Percentiles rank a stretch among this genome's conserved stretches.
Evolutionary conservation across 2,888 invertebrate species (phyloP).

Genomic region (Xanthorhoe spadicearia): DNA sequence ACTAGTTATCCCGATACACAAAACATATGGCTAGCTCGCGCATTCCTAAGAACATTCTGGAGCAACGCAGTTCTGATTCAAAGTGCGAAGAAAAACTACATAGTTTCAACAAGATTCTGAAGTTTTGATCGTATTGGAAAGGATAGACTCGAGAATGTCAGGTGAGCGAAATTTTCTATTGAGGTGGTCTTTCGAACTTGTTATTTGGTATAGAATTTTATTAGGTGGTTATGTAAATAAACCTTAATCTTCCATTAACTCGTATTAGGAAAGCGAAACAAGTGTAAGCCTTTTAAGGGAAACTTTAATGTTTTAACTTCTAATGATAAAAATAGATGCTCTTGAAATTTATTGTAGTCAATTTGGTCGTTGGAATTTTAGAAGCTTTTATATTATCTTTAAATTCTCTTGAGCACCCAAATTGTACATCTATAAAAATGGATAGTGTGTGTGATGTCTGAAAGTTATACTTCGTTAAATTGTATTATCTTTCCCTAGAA

Average conservation of each 20-base stretch:
- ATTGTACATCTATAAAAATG: conserved; percentile 2
- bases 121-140: conserved; percentile 10
- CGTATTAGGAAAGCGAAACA: conserved; percentile 45
- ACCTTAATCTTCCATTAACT: conserved; percentile 36
- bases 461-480: neutral
- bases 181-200: conserved; percentile 6
- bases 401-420: conserved; percentile 16
- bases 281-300: conserved; percentile 34
- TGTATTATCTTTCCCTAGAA: neutral
- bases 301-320: conserved; percentile 44
- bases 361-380: conserved; percentile 22
- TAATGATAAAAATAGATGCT: conserved; percentile 45
- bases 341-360: conserved; percentile 41
- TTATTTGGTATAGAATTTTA: neutral
- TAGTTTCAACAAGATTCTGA: conserved; percentile 38
- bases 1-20: conserved; percentile 62
- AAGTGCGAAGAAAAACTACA: conserved; percentile 53
- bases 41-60: conserved; percentile 68
- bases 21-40: conserved; percentile 75
- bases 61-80: conserved; percentile 67
- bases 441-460: neutral
- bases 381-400: conserved; percentile 31
- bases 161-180: conserved; percentile 32
- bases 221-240: conserved; percentile 41
- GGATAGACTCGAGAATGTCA: conserved; percentile 32